Base-by-base conservation (phyloP, 2,113 vertebrate genomes). In the Rhea americana region DNA sequence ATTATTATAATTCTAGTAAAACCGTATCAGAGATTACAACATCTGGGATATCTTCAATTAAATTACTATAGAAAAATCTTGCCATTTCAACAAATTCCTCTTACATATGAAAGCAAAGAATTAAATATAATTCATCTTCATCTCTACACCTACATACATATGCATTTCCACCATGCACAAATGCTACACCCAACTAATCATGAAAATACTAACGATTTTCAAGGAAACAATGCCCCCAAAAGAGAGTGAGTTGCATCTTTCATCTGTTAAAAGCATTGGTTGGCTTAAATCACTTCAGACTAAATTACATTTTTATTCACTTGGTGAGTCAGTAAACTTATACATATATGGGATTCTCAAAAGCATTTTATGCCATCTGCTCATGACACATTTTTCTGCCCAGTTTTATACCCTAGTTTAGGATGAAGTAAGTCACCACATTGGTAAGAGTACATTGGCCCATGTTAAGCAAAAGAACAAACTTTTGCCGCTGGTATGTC, bases 351-450 rank as follows among this genome's bases (percentile, higher is more conserved):
- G 72, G 81, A 85, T 74, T 91, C 76, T 85, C 76, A 81, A 61
- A 91, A 95, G 85, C 65, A 65, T 89, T 91, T 96, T 67, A 68
- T 78, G 73, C 95, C 95, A 96, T 95, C 90, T 95, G 93, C 81
- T 95, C 61, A 48, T 56, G 85, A 93, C 73, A 85, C 53, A 13
- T 37, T 21, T 47, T 86, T 87, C 51, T 89, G 30, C 32, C 73
- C 6, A 18, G 4, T 59, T 77, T 89, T 67, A 58, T n/a, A 24
- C 71, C 70, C 76, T n/a, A 20, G 12, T 72, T 86, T 19, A 86
- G 56, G 41, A 63, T 41, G 28, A 48, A 89, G 66, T 53, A 35
- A 73, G 26, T 32, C 58, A 51, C 10, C 58, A 43, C 13, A 30
- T 0, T 28, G 28, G 66, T 59, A 53, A 71, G 61, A 78, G 11